Base-by-base conservation (phyloP, 2,113 vertebrate species). In the Gasterosteus nipponicus region DNA sequence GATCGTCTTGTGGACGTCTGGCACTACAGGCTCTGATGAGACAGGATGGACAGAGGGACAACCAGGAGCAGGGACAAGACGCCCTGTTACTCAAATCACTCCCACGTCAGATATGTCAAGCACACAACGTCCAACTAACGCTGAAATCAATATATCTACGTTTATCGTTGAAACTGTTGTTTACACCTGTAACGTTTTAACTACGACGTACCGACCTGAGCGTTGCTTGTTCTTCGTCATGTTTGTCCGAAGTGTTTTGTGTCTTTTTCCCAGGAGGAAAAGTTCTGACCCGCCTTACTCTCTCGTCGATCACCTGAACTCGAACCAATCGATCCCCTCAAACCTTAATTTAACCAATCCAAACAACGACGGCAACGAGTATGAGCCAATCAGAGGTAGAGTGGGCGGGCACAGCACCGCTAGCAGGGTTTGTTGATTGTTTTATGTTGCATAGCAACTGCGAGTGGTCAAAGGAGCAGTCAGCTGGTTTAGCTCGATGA, bases 1-100 rank as follows among this genome's bases (percentile, higher is more conserved):
- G 82, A 99, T 94, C 88, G 91, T 97, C 89, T 92, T 95, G 54
- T 97, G 93, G 49, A 94, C 69, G n/a, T 95, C 94, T 80, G 93
- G 85, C 76, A 93, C 42, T 5, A 35, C 0, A 0, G 1, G 2
- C 70, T 94, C 97, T 98, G 90, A 46, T 31, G 22, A 61, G 14
- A 81, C 26, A 71, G n/a, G 26, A 59, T 8, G n/a, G 26, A 59
- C 10, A 22, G 11, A n/a, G 7, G 16, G 46, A 2, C 7, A 22
- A 47, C 16, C 14, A 58, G 26, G 6, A 10, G 18, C 11, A 35
- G 10, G 35, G 3, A 0, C 5, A 15, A 8, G 10, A 53, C 54
- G 38, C 41, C 5, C 3, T n/a, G 19, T 10, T 8, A 19, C 15
- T 33, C 33, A 33, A 38, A 38, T 38, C 35, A 5, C 35, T 38